Evolutionary conservation across 2,113 vertebrate genomes (phyloP), one percentile per base, ranked within the genome.

Genomic region (Chionodraco myersi): DNA sequence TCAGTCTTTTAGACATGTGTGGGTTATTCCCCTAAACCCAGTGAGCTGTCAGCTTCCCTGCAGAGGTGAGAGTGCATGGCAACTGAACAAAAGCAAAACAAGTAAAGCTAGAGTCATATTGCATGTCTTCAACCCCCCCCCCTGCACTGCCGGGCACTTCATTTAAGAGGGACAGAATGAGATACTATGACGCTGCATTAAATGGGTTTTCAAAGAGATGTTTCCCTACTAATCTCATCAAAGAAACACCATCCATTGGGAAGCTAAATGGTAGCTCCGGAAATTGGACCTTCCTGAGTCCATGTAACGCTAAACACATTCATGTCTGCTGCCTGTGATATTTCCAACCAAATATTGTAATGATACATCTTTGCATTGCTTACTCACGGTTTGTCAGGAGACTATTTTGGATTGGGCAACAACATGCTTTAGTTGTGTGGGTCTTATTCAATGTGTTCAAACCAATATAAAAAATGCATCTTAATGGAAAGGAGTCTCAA

Each of bases 1-100:
- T 88, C 72, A 65, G 59, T 44, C 63, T 18, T 34, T 9, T 44
- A 51, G 36, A 48, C 49, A 14, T 45, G 47, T 58, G 65, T 69
- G 77, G 36, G 53, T 69, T 47, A 77, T 82, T 86, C 64, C 79
- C 64, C 34, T 72, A 57, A 84, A 81, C 62, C 62, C 23, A 49
- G 54, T 75, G 66, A 87, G 85, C 30, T 53, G 63, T 63, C 23
- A 2, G 57, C 44, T 89, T 90, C 85, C 88, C 72, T 88, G 86
- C 75, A 89, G 75, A 61, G 59, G 61, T 77, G 72, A 88, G 75
- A 61, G 57, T 62, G 26, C 26, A 26, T 26, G 34, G 13, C 79
- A 13, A 10, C 70, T 61, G 26, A 21, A 64, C 52, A 6, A 58
- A 61, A 66, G 57, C n/a, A 7, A 41, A 44, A 10, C 34, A 36